Evolutionary conservation across 2,888 invertebrate genomes (phyloP).

Genomic region (Drosophila emarginata): DNA sequence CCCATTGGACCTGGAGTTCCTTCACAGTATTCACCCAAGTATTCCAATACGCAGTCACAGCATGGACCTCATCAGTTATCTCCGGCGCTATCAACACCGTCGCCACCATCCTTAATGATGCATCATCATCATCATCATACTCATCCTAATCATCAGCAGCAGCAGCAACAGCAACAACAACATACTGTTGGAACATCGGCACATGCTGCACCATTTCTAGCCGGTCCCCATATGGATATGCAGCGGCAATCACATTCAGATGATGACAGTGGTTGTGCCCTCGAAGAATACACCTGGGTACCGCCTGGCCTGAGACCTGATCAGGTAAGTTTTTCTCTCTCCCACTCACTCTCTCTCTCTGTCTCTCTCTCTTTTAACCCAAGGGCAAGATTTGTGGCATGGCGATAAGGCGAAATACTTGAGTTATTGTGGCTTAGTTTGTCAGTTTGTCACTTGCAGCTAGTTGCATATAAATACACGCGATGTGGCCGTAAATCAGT

Average conservation of each 20-base stretch:
- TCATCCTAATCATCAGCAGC: conserved; percentile 28
- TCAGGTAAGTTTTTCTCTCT: conserved; percentile 87
- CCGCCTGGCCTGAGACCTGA: conserved; percentile 97
- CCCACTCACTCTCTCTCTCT: no score
- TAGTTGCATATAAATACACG: conserved; percentile 61
- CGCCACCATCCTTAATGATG: conserved; percentile 79
- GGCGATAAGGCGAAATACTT: conserved; percentile 56
- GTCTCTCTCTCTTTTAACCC: not conserved
- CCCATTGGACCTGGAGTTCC: not conserved
- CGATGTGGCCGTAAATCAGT: conserved; percentile 68
- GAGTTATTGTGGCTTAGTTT: conserved; percentile 72
- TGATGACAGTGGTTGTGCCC: conserved; percentile 98
- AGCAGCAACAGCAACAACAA: conserved; percentile 49
- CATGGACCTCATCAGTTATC: conserved; percentile 75
- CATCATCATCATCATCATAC: conserved; percentile 62
- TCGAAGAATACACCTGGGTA: conserved; percentile 99
- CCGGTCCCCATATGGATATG: conserved; percentile 85
- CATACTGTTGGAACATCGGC: conserved; percentile 53
- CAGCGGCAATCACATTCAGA: conserved; percentile 96
- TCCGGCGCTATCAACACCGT: conserved; percentile 81
- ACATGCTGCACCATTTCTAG: conserved; percentile 76
- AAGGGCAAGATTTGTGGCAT: conserved; percentile 53
- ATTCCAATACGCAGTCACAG: conserved; percentile 71
- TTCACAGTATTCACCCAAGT: conserved; percentile 78
- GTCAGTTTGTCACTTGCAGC: conserved; percentile 52